phyloP scores from a whole-genome alignment of 1,140 invertebrate genomes.

The Drosophila repletoides region DNA sequence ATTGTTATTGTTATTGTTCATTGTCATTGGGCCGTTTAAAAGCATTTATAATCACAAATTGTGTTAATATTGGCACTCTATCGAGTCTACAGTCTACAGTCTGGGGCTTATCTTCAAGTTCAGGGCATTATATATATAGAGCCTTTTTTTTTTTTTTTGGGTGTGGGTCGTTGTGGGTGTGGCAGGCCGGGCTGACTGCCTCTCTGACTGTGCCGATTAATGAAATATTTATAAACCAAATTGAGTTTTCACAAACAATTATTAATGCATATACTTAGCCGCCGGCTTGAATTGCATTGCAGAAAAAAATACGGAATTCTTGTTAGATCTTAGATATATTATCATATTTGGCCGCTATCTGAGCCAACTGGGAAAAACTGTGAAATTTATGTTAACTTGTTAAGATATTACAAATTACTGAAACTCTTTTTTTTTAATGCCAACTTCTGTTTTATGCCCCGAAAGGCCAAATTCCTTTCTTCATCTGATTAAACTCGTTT shows the following conservation, averaged over 20 bases:
- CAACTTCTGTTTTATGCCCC: too few species aligned
- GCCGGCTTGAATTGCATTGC: constrained; percentile 49
- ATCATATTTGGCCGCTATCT: constrained; percentile 7
- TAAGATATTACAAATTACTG: background rate
- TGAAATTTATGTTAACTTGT: constrained; percentile 16
- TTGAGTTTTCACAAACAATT: constrained; percentile 73
- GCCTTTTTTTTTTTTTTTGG: constrained; percentile 7
- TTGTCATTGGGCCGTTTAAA: constrained; percentile 79
- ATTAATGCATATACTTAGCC: constrained; percentile 50
- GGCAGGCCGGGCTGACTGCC: constrained; percentile 14
- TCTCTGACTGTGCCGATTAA: constrained; percentile 57
- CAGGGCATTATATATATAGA: constrained; percentile 47
- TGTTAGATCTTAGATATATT: background rate
- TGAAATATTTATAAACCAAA: constrained; percentile 76
- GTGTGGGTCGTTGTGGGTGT: constrained; percentile 35
- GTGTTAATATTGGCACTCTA: constrained; percentile 79
- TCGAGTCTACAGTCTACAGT: constrained; percentile 41
- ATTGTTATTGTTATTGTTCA: constrained; percentile 62
- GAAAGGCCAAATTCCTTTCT: too few species aligned
- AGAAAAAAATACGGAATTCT: too few species aligned
- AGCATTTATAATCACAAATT: constrained; percentile 80
- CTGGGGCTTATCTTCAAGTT: constrained; percentile 58
- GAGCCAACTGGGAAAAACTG: background rate
- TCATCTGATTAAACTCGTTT: too few species aligned
- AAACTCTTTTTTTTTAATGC: background rate